Evolutionary conservation across 2,888 invertebrate genomes (phyloP), one percentile per base, ranked within the genome.

Genomic region (Nemoura dubitans): DNA sequence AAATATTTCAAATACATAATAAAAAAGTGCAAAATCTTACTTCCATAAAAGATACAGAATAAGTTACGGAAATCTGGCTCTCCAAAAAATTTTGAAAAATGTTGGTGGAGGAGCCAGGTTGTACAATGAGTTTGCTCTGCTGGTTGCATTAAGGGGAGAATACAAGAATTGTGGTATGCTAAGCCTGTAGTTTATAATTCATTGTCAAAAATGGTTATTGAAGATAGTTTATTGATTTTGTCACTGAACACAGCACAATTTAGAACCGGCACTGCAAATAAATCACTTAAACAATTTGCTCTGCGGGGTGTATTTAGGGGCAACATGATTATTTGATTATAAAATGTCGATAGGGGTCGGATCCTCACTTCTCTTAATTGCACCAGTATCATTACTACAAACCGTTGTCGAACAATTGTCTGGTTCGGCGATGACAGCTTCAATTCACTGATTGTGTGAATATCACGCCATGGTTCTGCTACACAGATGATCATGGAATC

Each of bases 101-200:
- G 3, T 25, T 78, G 26, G 78, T 78, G 78, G 78, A 78, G 78
- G 78, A 10, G 78, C 78, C 78, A 29, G 27, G 78, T 78, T 29
- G 27, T 10, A 10, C 59, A 7, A 59, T 10, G 59, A 36, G 10
- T 36, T 21, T 59, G 59, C 59, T 59, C 21, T 59, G 59, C 59
- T 1, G 59, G 59, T 14, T 59, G 59, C 59, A 2, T 59, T 59
- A 3, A 59, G 59, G 59, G 59, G 59, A 10, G 14, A 21, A 59
- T 10, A 36, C 10, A 36, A 36, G 36, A 10, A 59, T 59, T 59
- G 10, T 59, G 14, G 59, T 21, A 59, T 59, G 21, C 21, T 59
- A 59, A 1, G 21, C 59, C 59, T 21, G n/a, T n/a, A n/a, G n/a
- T n/a, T n/a, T n/a, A n/a, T n/a, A n/a, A n/a, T n/a, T n/a, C n/a